Evolutionary conservation across 2,888 invertebrate species (phyloP).

Genomic region (Merodon equestris): DNA sequence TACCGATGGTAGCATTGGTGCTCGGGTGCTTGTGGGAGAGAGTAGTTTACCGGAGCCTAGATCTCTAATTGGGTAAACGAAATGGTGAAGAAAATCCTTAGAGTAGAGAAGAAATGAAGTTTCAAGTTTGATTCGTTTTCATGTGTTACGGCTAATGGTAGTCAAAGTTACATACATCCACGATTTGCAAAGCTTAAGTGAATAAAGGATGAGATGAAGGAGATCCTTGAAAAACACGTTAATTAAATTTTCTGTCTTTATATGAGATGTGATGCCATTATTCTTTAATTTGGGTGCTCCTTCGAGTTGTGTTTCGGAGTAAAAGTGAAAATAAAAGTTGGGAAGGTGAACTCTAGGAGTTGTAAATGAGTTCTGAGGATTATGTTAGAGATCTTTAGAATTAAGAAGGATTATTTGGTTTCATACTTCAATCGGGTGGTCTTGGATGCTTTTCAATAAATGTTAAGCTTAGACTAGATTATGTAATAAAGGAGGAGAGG

Average conservation of each 20-base stretch:
- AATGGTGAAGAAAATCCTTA: neutral
- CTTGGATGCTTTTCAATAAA: no score
- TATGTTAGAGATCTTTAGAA: no score
- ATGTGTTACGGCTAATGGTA: neutral
- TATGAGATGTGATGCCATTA: neutral
- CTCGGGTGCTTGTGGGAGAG: neutral
- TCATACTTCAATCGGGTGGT: no score
- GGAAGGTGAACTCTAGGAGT: no score
- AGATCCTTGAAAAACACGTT: slow-evolving; percentile 12
- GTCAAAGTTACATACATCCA: slow-evolving; percentile 15
- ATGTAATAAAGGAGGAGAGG: no score
- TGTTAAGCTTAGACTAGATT: no score
- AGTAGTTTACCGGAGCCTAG: slow-evolving; percentile 3
- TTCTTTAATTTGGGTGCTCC: no score
- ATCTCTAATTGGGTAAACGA: slow-evolving; percentile 2
- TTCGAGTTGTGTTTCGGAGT: no score
- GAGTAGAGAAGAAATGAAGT: slow-evolving; percentile 19
- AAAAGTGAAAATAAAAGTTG: no score
- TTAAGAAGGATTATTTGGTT: no score
- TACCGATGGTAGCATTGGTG: neutral
- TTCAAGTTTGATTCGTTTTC: slow-evolving; percentile 31
- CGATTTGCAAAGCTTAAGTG: slow-evolving; percentile 20
- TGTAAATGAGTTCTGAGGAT: no score
- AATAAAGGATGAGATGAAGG: slow-evolving; percentile 19
- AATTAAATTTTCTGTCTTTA: slow-evolving; percentile 35